These are phyloP conservation scores for Sinocyclocheilus maitianheensis DNA, from an alignment of 2,113 vertebrate species.

Conservation along the genomic window DNA sequence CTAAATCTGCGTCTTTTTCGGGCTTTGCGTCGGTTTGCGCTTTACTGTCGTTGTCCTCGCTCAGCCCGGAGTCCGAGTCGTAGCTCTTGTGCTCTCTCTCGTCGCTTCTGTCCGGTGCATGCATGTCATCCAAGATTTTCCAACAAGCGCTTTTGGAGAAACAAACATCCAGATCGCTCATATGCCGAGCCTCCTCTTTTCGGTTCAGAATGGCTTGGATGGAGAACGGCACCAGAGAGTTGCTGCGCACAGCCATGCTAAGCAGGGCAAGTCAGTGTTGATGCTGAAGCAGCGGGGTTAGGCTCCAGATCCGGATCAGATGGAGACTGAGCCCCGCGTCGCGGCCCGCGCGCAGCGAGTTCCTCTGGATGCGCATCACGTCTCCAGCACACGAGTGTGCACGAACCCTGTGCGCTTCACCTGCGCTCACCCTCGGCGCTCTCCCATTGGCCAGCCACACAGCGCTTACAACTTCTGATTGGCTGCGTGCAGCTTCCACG, in stretches of 20 bases:
- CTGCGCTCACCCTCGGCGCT: conserved; percentile 73
- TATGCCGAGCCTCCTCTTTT: conserved; percentile 81
- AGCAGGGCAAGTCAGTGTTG: background rate
- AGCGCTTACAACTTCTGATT: conserved; percentile 67
- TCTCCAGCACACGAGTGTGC: conserved; percentile 53
- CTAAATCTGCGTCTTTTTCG: conserved; percentile 67
- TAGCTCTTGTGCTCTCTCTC: conserved; percentile 71
- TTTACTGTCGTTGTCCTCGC: conserved; percentile 81
- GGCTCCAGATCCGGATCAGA: background rate
- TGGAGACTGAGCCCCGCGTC: background rate
- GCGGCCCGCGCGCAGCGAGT: conserved; percentile 6
- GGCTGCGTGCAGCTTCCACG: conserved; percentile 71
- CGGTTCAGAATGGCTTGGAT: conserved; percentile 94
- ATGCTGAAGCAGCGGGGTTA: no score
- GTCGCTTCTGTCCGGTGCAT: conserved; percentile 65
- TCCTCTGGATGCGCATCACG: conserved; percentile 33
- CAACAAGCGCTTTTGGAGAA: conserved; percentile 82
- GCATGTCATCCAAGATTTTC: conserved; percentile 83
- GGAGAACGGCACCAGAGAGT: conserved; percentile 88
- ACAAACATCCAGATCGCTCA: conserved; percentile 77
- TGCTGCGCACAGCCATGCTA: conserved; percentile 84
- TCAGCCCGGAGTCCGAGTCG: conserved; percentile 82
- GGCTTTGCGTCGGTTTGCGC: conserved; percentile 64
- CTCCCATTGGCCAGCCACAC: conserved; percentile 66
- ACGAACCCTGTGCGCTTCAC: conserved; percentile 78